A percentile compares a stretch with the other conserved stretches of the same genome.
Evolutionary conservation across 1,140 invertebrate genomes (phyloP).

Genomic region (Drosophila malerkotliana): DNA sequence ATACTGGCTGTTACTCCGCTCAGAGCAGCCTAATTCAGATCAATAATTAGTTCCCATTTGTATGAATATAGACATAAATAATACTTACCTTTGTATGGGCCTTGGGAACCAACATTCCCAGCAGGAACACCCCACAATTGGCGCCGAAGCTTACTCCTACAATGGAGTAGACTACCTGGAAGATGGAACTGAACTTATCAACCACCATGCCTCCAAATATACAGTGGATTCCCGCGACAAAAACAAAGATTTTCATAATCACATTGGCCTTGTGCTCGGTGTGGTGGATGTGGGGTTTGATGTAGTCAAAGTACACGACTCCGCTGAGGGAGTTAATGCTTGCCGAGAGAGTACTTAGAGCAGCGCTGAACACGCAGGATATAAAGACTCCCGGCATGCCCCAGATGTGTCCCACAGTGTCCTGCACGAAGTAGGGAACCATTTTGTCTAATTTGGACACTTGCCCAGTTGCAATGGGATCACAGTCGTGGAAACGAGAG

Average conservation of each 20-base stretch:
- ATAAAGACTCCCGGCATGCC: conserved; percentile 89
- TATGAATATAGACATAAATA: background rate
- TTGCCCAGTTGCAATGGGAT: conserved; percentile 85
- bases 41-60: background rate
- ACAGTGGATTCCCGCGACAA: conserved; percentile 85
- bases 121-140: conserved; percentile 88
- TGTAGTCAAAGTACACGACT: conserved; percentile 90
- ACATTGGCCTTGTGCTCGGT: conserved; percentile 86
- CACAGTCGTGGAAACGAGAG: conserved; percentile 89
- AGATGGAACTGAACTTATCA: conserved; percentile 86
- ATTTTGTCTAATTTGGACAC: conserved; percentile 85
- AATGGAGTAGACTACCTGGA: conserved; percentile 87
- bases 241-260: conserved; percentile 87
- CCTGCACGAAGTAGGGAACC: conserved; percentile 87
- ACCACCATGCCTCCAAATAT: conserved; percentile 87
- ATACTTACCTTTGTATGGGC: conserved; percentile 86
- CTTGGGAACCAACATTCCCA: conserved; percentile 89
- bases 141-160: conserved; percentile 88
- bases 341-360: conserved; percentile 90
- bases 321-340: conserved; percentile 90
- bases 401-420: conserved; percentile 85
- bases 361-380: conserved; percentile 89
- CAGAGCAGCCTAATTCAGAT: conserved; percentile 84
- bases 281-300: conserved; percentile 83
- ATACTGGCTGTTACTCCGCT: conserved; percentile 88